Evolutionary conservation across 1,140 invertebrate species (phyloP).

Genomic region (Berghia stephanieae): DNA sequence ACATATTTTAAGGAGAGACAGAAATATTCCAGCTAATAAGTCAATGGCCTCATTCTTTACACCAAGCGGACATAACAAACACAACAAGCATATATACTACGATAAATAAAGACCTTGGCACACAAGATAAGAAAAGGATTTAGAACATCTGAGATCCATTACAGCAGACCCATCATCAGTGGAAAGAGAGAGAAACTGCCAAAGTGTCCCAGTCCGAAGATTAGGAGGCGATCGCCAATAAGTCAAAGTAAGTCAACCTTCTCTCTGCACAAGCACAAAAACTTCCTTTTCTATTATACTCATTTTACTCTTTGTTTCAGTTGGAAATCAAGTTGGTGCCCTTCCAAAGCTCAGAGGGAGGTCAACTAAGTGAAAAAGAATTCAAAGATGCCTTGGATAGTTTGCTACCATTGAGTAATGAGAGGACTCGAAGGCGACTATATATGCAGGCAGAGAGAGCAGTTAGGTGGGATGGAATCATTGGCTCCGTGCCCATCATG

Average conservation of each 20-base stretch:
- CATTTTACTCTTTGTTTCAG: conserved; percentile 34
- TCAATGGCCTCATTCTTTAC: too few relatives aligned
- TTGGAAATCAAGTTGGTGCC: conserved; percentile 57
- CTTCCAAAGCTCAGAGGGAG: conserved; percentile 46
- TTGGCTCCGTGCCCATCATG: conserved; percentile 54
- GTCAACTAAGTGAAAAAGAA: conserved; percentile 58
- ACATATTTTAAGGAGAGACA: too few relatives aligned
- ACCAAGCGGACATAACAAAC: too few relatives aligned
- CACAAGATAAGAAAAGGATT: too few relatives aligned
- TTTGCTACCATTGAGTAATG: conserved; percentile 55
- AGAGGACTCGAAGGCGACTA: conserved; percentile 51
- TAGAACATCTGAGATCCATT: too few relatives aligned
- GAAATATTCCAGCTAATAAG: too few relatives aligned
- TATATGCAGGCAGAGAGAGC: conserved; percentile 57
- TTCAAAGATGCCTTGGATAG: conserved; percentile 61
- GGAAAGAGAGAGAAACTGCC: neutral
- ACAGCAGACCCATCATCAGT: neutral
- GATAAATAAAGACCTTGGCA: too few relatives aligned
- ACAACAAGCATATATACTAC: too few relatives aligned
- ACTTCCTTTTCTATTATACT: too few relatives aligned
- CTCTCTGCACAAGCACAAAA: neutral
- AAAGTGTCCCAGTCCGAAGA: too few relatives aligned
- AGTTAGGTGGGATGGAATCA: conserved; percentile 45
- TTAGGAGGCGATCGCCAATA: too few relatives aligned
- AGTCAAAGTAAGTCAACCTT: neutral